Evolutionary conservation across 1,140 invertebrate genomes (phyloP).

Genomic region (Macrotrachela quadricornifera): DNA sequence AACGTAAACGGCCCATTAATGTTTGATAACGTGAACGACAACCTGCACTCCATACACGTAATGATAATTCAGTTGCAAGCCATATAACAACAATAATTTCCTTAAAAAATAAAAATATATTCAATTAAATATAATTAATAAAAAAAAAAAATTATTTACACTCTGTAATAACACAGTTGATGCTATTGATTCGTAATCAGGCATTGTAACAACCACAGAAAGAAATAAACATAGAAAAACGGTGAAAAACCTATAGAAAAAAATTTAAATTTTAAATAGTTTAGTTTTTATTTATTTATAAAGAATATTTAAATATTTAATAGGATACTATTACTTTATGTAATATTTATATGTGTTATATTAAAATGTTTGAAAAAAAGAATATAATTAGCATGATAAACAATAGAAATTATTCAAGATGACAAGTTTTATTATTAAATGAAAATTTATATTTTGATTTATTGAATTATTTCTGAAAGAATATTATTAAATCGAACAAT

Average conservation of each 20-base stretch:
- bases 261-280: not conserved
- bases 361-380: too few relatives aligned
- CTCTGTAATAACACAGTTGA: slow-evolving; percentile 24
- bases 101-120: slow-evolving; percentile 5
- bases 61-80: slow-evolving; percentile 65
- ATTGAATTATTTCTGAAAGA: too few relatives aligned
- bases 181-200: slow-evolving; percentile 21
- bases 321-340: too few relatives aligned
- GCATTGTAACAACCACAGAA: slow-evolving; percentile 30
- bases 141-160: slow-evolving; percentile 14
- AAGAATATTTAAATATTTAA: not conserved
- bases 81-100: slow-evolving; percentile 71
- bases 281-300: not conserved
- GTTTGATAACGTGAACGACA: slow-evolving; percentile 80
- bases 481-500: too few relatives aligned
- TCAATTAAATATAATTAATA: too few relatives aligned
- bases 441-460: too few relatives aligned
- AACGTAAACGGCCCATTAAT: slow-evolving; percentile 59
- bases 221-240: slow-evolving; percentile 31
- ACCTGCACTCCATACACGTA: slow-evolving; percentile 72
- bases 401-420: too few relatives aligned
- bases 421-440: too few relatives aligned
- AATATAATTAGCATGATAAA: too few relatives aligned
- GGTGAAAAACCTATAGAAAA: slow-evolving; percentile 22
- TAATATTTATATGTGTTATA: too few relatives aligned